Base-by-base conservation (phyloP, 2,113 vertebrate genomes). In the Pituophis catenifer region DNA sequence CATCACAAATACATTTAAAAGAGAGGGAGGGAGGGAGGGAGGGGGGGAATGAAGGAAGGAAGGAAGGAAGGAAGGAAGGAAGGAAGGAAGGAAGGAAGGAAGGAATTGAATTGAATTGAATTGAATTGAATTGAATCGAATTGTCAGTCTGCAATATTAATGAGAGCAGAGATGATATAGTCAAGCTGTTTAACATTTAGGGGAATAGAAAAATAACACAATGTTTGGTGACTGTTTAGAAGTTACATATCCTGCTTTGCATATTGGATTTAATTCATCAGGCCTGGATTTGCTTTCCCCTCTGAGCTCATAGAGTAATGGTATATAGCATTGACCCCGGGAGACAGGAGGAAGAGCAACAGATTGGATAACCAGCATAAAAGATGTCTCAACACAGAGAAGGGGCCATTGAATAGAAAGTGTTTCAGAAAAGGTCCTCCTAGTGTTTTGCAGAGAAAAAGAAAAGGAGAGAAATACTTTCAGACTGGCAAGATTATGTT, bases 1-100 rank as follows among this genome's bases (percentile, higher is more conserved):
- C 96, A 97, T 95, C 95, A 96, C 92, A 97, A 98, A 97, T 0
- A 86, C 95, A 94, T 94, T 96, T 94, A 95, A 92, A 96, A 59
- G 93, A 95, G 90, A 0, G 86, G 95, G n/a, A 70, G n/a, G 3
- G 12, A 15, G n/a, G 4, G 65, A 17, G n/a, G 0, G 29, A n/a
- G n/a, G 9, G 62, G 12, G 29, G 3, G 62, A 29, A 13, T 3
- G 62, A 29, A 70, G 24, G 62, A 29, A 29, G 26, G 62, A 13
- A 13, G 26, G 26, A 13, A n/a, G 11, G 11, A 29, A n/a, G 29
- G 11, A 33, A n/a, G 12, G 29, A 4, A n/a, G 9, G 62, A 5
- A 70, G 26, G 62, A 5, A 70, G 26, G 62, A 5, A 29, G 10
- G 26, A 5, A 29, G 1, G 11, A 5, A 13, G 26, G 10, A n/a